phyloP scores from a whole-genome alignment of 2,113 vertebrate species.

The Atlantisia rogersi region DNA sequence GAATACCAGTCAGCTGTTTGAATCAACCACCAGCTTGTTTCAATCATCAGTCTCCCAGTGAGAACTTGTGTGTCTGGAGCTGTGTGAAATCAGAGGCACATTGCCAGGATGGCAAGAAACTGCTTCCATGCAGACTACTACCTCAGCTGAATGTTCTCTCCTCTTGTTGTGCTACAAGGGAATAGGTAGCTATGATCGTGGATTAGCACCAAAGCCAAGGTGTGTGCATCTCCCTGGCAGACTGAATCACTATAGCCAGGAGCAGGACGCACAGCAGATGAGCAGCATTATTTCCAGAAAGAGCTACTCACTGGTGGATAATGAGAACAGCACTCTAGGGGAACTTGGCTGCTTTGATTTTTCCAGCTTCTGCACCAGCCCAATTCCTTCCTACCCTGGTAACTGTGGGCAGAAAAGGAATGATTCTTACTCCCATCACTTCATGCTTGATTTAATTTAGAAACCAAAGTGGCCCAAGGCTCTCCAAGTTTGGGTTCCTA shows the following conservation, averaged over 20 bases:
- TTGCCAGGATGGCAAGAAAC: not conserved
- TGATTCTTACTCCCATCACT: conserved; percentile 14
- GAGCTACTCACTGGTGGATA: conserved; percentile 27
- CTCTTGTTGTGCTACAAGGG: not conserved
- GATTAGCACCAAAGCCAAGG: conserved; percentile 41
- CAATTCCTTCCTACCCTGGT: not conserved
- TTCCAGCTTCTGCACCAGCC: conserved; percentile 25
- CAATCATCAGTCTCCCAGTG: not conserved
- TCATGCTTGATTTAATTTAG: conserved; percentile 37
- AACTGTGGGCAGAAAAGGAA: conserved; percentile 7
- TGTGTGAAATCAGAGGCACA: not conserved
- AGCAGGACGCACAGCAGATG: not conserved
- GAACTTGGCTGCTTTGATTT: conserved; percentile 32
- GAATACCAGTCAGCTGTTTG: not conserved
- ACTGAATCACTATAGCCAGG: conserved; percentile 26
- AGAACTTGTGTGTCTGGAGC: not conserved
- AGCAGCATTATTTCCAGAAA: conserved; percentile 24
- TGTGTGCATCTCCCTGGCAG: conserved; percentile 9
- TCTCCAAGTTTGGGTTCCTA: conserved; percentile 17
- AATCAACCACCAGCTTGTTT: conserved; percentile 33
- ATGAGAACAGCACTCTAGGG: conserved; percentile 40
- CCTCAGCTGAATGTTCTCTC: not conserved
- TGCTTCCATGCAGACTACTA: not conserved
- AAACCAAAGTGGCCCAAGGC: not conserved
- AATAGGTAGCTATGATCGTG: not conserved